A percentile compares a stretch with the other conserved stretches of the same genome.
Conservation (phyloP, 2,797 vertebrate genomes). For the Parotocinclus haroldoi region DNA sequence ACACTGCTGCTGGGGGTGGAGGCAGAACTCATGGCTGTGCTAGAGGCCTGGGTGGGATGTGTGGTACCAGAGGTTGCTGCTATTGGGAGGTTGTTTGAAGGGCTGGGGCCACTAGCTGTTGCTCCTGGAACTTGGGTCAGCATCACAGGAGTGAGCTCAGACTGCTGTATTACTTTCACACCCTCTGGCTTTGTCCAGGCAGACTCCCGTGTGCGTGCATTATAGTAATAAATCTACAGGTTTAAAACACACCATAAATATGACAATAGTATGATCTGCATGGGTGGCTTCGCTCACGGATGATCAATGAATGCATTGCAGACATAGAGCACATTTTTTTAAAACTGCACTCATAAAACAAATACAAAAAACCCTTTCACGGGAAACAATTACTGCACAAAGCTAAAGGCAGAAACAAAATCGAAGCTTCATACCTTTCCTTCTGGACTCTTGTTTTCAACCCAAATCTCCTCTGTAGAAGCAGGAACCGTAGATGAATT, state of each 20-base stretch:
- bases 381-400: too few relatives aligned
- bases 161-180: slow-evolving; percentile 97
- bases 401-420: too few relatives aligned
- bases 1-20: slow-evolving; percentile 79
- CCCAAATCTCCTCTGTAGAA: slow-evolving; percentile 94
- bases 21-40: slow-evolving; percentile 69
- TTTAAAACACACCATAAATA: not conserved
- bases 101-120: slow-evolving; percentile 62
- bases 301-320: not conserved
- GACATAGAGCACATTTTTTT: too few relatives aligned
- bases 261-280: not conserved
- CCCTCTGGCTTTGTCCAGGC: slow-evolving; percentile 95
- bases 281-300: not conserved
- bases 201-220: slow-evolving; percentile 92
- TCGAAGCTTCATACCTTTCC: slow-evolving; percentile 79
- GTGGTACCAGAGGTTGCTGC: slow-evolving; percentile 19
- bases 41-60: slow-evolving; percentile 64
- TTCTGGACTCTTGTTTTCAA: slow-evolving; percentile 96
- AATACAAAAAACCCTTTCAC: too few relatives aligned
- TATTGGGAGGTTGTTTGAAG: slow-evolving; percentile 51
- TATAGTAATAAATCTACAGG: slow-evolving; percentile 91
- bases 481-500: slow-evolving; percentile 68
- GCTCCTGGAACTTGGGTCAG: slow-evolving; percentile 69
- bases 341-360: too few relatives aligned
- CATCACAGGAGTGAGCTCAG: slow-evolving; percentile 89